Base-by-base conservation (phyloP, 2,888 invertebrate genomes). In the Drosophila neonasuta region DNA sequence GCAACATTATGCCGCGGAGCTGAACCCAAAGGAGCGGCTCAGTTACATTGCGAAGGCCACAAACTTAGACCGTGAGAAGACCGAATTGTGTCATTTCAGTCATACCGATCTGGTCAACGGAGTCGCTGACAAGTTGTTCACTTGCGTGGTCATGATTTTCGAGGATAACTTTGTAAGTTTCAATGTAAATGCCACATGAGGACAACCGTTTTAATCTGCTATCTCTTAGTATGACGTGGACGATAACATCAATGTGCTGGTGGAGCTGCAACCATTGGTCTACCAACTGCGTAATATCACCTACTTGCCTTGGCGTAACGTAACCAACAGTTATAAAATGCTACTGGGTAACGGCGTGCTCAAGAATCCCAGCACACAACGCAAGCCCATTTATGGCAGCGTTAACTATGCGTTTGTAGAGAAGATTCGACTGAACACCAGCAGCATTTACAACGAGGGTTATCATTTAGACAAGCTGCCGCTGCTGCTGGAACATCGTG, bases 31-130 rank as follows among this genome's bases (percentile, higher is more conserved):
- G 41, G 90, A 90, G 84, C 86, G 81, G n/a, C 72, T 83, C 11
- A 88, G 83, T 50, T 90, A 90, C 42, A 87, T 90, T 42, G 89
- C 84, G 49, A 90, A 90, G 66, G 89, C 90, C 0, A 90, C 90
- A 0, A 83, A 86, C 65, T 64, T 86, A 29, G 79, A 86, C 17
- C 81, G 86, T 0, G 80, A 81, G 24, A 89, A 86, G 68, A 89
- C 89, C 0, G 89, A 90, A 41, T 74, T 90, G 15, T 90, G 89
- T 13, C 87, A 89, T 62, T 90, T 90, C 39, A 77, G 88, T 5
- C 90, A 90, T 59, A 74, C 81, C 13, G 88, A 87, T 76, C 71
- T 90, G 44, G 79, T 89, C 9, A 82, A 84, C 32, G 80, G 82
- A 36, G 84, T 86, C 3, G 49, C 79, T 5, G 77, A 85, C 45